Conservation (phyloP, 1,140 invertebrate species). For the Pomacea maculata region DNA sequence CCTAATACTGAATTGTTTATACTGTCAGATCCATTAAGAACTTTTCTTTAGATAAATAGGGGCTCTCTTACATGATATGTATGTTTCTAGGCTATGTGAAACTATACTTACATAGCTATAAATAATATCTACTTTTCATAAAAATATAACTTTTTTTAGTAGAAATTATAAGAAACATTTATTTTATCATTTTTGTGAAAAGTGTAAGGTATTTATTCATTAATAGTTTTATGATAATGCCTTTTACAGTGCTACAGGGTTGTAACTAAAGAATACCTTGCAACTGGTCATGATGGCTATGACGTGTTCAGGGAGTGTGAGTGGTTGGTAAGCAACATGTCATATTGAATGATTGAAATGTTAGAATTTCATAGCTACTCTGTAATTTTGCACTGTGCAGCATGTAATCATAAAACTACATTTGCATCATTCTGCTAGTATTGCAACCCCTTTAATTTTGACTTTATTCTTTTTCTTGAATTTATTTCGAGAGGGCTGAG, state of each 20-base stretch:
- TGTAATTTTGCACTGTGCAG: too few species aligned
- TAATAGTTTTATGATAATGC: conserved; percentile 1
- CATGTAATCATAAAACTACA: too few species aligned
- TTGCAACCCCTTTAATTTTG: too few species aligned
- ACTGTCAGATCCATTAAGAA: too few species aligned
- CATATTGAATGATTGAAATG: background rate
- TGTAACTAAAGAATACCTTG: conserved; percentile 81
- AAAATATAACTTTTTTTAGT: too few species aligned
- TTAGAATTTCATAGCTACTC: too few species aligned
- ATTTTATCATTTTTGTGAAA: background rate
- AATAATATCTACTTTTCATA: background rate
- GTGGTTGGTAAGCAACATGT: conserved; percentile 70
- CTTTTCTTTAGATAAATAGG: too few species aligned
- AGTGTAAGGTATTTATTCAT: background rate
- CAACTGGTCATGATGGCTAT: conserved; percentile 84
- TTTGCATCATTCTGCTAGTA: too few species aligned
- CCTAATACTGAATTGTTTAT: too few species aligned
- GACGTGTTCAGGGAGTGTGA: conserved; percentile 77
- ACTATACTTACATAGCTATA: background rate
- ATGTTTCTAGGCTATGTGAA: background rate
- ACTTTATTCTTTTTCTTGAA: too few species aligned
- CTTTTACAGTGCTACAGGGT: conserved; percentile 73
- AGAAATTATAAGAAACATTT: background rate
- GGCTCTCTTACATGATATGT: too few species aligned
- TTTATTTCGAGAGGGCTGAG: too few species aligned